phyloP scores from a whole-genome alignment of 2,888 invertebrate species.

The Limnephilus marmoratus region DNA sequence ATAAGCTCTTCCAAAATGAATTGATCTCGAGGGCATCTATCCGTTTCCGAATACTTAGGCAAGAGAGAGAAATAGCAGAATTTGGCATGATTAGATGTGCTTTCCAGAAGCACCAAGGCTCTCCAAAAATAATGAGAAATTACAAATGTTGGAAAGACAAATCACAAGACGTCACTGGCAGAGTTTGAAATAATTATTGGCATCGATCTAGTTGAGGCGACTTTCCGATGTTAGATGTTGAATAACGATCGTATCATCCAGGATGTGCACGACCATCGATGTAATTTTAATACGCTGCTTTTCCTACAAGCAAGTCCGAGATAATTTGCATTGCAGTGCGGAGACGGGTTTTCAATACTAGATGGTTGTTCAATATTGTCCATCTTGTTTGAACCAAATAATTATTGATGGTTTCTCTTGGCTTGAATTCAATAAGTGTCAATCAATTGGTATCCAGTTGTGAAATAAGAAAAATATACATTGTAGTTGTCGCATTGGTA shows the following conservation, averaged over 20 bases:
- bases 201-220: neutral
- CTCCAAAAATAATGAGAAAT: neutral
- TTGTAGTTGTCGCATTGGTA: neutral
- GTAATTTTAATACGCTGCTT: neutral
- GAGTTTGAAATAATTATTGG: neutral
- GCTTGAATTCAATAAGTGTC: neutral
- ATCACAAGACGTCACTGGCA: neutral
- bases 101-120: too few species aligned
- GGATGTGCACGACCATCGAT: neutral
- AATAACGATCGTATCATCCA: neutral
- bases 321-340: neutral
- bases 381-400: too few species aligned
- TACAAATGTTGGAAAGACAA: neutral
- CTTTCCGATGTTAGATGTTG: neutral
- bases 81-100: too few species aligned
- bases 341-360: neutral
- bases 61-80: too few species aligned
- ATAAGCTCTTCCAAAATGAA: too few species aligned
- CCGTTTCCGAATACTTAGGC: too few species aligned
- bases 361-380: too few species aligned
- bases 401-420: too few species aligned
- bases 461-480: neutral
- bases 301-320: neutral
- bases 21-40: too few species aligned
- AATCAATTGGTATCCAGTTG: neutral